These are phyloP conservation scores for Micronisus gabar DNA, from an alignment of 2,113 vertebrate genomes.

Conservation along the genomic window DNA sequence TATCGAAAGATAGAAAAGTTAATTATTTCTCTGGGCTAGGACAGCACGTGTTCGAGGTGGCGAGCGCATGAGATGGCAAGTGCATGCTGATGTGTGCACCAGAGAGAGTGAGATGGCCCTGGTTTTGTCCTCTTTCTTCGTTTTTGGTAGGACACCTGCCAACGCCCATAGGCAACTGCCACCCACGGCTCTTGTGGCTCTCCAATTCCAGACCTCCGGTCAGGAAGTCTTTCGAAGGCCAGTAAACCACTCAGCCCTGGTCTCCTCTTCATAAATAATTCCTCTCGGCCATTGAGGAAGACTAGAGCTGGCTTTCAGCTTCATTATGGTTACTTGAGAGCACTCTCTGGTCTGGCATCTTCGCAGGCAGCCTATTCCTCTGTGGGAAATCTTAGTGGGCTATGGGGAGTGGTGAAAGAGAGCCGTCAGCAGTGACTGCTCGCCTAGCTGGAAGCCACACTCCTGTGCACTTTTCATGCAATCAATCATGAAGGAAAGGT, in stretches of 20 bases:
- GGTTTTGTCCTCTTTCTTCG: not conserved
- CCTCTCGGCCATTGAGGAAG: slow-evolving; percentile 35
- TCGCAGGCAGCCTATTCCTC: slow-evolving; percentile 45
- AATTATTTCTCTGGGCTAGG: not conserved
- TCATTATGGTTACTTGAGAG: slow-evolving; percentile 63
- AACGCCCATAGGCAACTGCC: not conserved
- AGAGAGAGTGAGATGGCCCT: not conserved
- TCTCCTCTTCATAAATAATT: slow-evolving; percentile 75
- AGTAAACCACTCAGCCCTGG: slow-evolving; percentile 45
- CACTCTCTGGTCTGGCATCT: slow-evolving; percentile 29
- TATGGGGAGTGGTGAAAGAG: slow-evolving; percentile 38
- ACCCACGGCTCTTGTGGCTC: slow-evolving; percentile 2
- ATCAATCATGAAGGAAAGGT: slow-evolving; percentile 71
- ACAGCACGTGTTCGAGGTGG: not conserved
- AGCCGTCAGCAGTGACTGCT: slow-evolving; percentile 42
- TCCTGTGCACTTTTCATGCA: slow-evolving; percentile 50
- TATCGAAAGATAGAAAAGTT: not conserved
- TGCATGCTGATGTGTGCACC: not conserved
- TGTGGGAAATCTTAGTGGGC: slow-evolving; percentile 64
- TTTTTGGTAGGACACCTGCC: not conserved
- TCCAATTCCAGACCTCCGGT: slow-evolving; percentile 36
- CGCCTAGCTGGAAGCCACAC: slow-evolving; percentile 65
- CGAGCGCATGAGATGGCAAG: not conserved
- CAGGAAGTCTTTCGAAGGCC: slow-evolving; percentile 57
- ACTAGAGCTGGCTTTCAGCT: slow-evolving; percentile 48